Conservation (phyloP, 2,797 vertebrate species). For the Anguilla anguilla region DNA sequence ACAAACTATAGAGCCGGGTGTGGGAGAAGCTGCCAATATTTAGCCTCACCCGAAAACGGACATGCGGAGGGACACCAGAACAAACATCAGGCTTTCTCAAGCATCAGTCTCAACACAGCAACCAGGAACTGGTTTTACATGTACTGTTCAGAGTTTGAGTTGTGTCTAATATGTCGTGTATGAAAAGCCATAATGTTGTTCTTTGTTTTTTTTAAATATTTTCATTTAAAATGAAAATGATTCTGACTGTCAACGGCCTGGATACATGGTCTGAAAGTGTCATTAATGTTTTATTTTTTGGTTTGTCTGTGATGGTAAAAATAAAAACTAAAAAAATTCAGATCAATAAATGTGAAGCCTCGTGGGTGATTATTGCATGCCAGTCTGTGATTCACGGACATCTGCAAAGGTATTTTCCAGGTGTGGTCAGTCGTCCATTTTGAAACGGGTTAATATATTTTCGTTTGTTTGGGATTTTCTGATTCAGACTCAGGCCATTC, state of each 20-base stretch:
- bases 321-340: slow-evolving; percentile 29
- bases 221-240: slow-evolving; percentile 30
- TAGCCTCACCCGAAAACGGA: background rate
- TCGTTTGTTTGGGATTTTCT: background rate
- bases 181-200: slow-evolving; percentile 21
- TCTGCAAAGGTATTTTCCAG: background rate
- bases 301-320: slow-evolving; percentile 48
- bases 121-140: background rate
- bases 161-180: slow-evolving; percentile 18
- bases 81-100: background rate
- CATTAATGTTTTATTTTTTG: slow-evolving; percentile 15
- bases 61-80: background rate
- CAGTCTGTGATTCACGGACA: background rate
- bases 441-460: background rate
- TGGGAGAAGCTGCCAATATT: background rate
- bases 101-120: background rate
- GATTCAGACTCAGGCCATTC: background rate
- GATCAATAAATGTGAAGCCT: background rate
- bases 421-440: background rate
- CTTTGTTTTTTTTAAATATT: slow-evolving; percentile 36
- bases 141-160: background rate
- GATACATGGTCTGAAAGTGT: background rate
- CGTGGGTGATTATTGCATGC: background rate
- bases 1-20: background rate
- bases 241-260: slow-evolving; percentile 19